Evolutionary conservation across 2,113 vertebrate genomes (phyloP).

Genomic region (Rhagologus leucostigma): DNA sequence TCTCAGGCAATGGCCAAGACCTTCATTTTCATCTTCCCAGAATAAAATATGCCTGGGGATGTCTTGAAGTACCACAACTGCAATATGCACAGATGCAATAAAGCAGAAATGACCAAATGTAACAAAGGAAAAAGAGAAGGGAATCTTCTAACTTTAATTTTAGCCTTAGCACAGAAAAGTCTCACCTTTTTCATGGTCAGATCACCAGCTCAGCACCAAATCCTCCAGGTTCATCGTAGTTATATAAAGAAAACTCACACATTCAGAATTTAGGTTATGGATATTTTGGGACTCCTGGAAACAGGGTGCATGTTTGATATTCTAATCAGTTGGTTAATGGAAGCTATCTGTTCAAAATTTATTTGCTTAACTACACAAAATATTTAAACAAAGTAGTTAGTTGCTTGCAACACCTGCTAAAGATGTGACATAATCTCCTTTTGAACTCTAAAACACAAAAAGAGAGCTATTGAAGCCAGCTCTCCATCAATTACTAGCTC

Average conservation of each 20-base stretch:
- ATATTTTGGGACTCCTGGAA: background rate
- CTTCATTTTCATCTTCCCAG: background rate
- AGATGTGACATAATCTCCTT: background rate
- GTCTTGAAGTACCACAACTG: background rate
- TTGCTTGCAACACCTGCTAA: background rate
- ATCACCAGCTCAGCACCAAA: background rate
- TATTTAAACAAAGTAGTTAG: conserved; percentile 18
- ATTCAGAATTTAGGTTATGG: background rate
- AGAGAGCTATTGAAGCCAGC: background rate
- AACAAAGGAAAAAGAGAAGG: background rate
- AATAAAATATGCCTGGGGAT: background rate
- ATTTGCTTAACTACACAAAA: conserved; percentile 30
- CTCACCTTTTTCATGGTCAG: background rate
- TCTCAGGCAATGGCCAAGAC: background rate
- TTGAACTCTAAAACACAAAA: conserved; percentile 4
- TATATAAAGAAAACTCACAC: background rate
- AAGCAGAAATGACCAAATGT: background rate
- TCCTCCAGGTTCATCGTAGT: background rate
- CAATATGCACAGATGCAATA: background rate
- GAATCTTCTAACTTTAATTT: background rate
- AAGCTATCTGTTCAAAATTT: background rate
- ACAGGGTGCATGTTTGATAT: conserved; percentile 18
- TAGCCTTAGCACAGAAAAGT: background rate
- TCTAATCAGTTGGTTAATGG: conserved; percentile 13
- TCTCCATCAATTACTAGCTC: background rate